phyloP scores from a whole-genome alignment of 2,888 invertebrate species.

The Ceriagrion tenellum region DNA sequence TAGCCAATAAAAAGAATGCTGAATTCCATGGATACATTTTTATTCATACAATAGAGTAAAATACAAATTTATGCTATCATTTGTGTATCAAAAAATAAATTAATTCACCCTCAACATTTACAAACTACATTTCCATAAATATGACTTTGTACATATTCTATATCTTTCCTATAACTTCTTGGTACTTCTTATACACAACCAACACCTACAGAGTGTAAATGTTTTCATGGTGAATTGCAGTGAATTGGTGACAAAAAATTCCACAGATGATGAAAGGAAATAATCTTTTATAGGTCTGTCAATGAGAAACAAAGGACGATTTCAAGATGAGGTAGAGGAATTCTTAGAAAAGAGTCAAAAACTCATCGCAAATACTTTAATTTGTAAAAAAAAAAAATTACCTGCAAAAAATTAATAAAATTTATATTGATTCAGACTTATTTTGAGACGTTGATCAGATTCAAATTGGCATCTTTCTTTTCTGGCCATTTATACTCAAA shows the following conservation, averaged over 20 bases:
- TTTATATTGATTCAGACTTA: not conserved
- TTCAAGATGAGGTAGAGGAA: conserved; percentile 46
- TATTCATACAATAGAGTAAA: conserved; percentile 57
- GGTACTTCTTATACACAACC: conserved; percentile 61
- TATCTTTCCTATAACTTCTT: conserved; percentile 51
- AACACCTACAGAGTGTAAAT: conserved; percentile 62
- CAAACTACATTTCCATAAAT: conserved; percentile 62
- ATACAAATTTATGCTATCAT: conserved; percentile 51
- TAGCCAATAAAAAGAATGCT: not conserved
- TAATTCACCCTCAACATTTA: conserved; percentile 63
- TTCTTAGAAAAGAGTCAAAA: conserved; percentile 19
- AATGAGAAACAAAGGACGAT: conserved; percentile 34
- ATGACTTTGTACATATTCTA: conserved; percentile 63
- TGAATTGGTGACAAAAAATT: conserved; percentile 21
- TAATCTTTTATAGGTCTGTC: conserved; percentile 9
- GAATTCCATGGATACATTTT: conserved; percentile 37
- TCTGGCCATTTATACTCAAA: not conserved
- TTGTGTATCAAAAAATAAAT: conserved; percentile 61
- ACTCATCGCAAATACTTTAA: not conserved
- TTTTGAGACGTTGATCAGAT: not conserved
- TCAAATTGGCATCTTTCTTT: not conserved
- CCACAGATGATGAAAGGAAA: conserved; percentile 23
- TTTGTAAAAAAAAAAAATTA: not conserved
- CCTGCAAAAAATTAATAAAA: not conserved
- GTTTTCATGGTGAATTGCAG: conserved; percentile 43